Conservation (phyloP, 2,888 invertebrate genomes). For the Tortricodes alternella region DNA sequence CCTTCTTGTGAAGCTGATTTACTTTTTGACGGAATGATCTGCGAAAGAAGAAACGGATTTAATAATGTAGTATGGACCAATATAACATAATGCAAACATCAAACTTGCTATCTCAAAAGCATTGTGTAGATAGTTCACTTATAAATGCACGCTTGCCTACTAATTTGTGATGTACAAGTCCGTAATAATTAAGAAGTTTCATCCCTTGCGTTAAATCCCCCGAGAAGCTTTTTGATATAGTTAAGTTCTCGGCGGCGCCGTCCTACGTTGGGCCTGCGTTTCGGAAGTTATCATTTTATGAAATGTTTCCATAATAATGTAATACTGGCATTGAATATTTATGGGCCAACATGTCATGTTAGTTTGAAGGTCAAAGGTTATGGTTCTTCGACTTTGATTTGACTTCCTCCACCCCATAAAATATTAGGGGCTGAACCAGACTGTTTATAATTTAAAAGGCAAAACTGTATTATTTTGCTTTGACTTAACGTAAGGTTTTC, state of each 20-base stretch:
- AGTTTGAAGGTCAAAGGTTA: slow-evolving; percentile 24
- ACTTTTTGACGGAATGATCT: slow-evolving; percentile 91
- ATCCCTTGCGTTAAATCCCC: slow-evolving; percentile 21
- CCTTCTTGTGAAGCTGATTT: slow-evolving; percentile 86
- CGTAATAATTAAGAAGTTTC: slow-evolving; percentile 26
- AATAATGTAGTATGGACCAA: too few relatives aligned
- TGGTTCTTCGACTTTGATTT: slow-evolving; percentile 23
- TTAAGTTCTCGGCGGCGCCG: slow-evolving; percentile 15
- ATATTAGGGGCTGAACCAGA: slow-evolving; percentile 16
- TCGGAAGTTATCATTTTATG: slow-evolving; percentile 27
- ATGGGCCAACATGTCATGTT: slow-evolving; percentile 25
- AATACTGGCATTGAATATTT: slow-evolving; percentile 27
- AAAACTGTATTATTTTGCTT: slow-evolving; percentile 14
- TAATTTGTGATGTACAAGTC: slow-evolving; percentile 26
- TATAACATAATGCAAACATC: too few relatives aligned
- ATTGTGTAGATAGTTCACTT: neutral
- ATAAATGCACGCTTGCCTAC: slow-evolving; percentile 8
- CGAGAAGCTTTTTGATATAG: slow-evolving; percentile 24
- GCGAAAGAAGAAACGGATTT: slow-evolving; percentile 47
- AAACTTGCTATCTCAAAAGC: neutral
- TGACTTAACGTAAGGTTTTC: slow-evolving; percentile 15
- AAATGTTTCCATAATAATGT: slow-evolving; percentile 25
- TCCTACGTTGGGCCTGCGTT: slow-evolving; percentile 8
- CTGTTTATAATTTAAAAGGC: slow-evolving; percentile 23
- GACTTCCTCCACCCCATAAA: slow-evolving; percentile 21